Evolutionary conservation across 2,113 vertebrate species (phyloP).

Genomic region (Jacana jacana): DNA sequence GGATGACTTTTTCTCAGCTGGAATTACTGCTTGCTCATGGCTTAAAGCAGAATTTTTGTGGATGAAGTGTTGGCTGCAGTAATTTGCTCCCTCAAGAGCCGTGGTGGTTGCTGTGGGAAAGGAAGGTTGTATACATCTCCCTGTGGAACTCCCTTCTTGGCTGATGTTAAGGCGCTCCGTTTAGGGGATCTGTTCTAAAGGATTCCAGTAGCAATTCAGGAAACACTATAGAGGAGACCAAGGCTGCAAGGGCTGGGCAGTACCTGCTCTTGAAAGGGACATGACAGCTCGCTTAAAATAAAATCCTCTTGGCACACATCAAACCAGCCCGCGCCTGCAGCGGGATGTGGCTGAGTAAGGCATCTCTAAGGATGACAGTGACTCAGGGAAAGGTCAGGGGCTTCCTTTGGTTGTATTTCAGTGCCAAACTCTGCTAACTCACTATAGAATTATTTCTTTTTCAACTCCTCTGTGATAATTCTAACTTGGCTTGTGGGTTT

Average conservation of each 20-base stretch:
- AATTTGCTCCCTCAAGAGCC: not conserved
- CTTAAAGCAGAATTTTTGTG: not conserved
- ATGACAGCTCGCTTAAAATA: not conserved
- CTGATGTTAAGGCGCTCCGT: not conserved
- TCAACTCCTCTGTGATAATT: not conserved
- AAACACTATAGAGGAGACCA: accelerated
- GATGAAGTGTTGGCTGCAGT: not conserved
- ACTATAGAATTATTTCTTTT: not conserved
- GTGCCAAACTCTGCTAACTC: not conserved
- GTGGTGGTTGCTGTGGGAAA: not conserved
- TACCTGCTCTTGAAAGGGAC: not conserved
- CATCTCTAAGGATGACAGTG: not conserved
- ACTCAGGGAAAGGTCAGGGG: not conserved
- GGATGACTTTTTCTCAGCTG: not conserved
- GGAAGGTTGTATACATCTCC: not conserved
- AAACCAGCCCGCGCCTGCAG: not conserved
- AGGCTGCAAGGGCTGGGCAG: not conserved
- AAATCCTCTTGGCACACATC: not conserved
- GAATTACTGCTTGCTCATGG: not conserved
- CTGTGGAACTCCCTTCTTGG: not conserved
- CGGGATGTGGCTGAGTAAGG: not conserved
- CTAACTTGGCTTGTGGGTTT: not conserved
- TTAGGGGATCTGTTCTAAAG: accelerated
- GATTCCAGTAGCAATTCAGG: not conserved
- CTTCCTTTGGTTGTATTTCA: not conserved